Evolutionary conservation across 2,797 vertebrate species (phyloP), one percentile per base, ranked within the genome.

Genomic region (Crypturellus tataupa): DNA sequence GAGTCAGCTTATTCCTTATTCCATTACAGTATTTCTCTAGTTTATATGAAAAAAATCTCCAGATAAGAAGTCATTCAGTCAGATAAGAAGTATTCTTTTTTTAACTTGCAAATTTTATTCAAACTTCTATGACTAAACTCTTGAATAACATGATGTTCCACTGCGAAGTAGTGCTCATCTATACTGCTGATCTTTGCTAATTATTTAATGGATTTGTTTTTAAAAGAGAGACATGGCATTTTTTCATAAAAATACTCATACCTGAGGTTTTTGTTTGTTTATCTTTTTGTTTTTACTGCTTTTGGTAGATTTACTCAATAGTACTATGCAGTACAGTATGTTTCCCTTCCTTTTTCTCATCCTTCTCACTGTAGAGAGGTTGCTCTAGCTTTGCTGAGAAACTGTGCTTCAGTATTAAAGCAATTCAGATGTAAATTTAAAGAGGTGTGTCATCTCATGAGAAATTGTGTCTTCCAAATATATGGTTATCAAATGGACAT

Each of bases 321-420:
- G 8, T 46, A 17, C 13, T 12, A 21, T 77, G 10, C 62, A 53
- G 37, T 46, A 25, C n/a, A 35, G 17, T 67, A 8, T 81, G 25
- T 69, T 51, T 89, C 56, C 15, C 14, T 73, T 75, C 29, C 49
- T 72, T 90, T 73, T 75, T 24, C 49, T 72, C 89, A 44, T 85
- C 58, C 27, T 6, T 13, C 7, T 13, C 10, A 27, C 55, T 60
- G 5, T 1, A 56, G 69, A 82, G 42, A 0, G 15, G 37, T 63
- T 93, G n/a, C 68, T 65, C 4, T 75, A 44, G 37, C 19, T 67
- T 95, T 82, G 64, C 44, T 40, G n/a, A 78, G 47, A 85, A 87
- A 85, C 80, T 91, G 33, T 72, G 24, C n/a, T 84, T 78, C n/a
- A 19, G 8, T 86, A 55, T 62, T 84, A 90, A 84, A 88, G 63